phyloP scores from a whole-genome alignment of 1,140 invertebrate species.

The Archivesica marissinica region DNA sequence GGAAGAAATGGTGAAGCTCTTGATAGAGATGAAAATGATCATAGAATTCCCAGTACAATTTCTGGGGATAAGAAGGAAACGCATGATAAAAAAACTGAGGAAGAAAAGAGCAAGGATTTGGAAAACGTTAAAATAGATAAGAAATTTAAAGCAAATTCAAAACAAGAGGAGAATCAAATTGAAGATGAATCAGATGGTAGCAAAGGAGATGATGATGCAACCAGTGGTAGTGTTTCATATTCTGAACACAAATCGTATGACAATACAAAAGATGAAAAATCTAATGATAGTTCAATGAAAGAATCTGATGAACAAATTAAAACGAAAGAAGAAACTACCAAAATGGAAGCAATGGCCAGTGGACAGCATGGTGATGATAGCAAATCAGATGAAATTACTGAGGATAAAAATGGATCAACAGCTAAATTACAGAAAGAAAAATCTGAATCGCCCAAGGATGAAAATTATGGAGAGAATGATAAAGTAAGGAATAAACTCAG shows the following conservation, averaged over 20 bases:
- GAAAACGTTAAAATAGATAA: background rate
- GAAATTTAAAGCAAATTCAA: background rate
- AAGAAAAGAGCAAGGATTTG: background rate
- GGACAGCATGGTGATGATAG: background rate
- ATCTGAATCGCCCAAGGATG: background rate
- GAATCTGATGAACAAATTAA: background rate
- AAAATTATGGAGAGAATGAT: background rate
- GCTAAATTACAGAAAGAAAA: background rate
- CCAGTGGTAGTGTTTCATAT: background rate
- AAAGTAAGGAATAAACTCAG: constrained; percentile 27
- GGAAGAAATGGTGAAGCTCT: background rate
- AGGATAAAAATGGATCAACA: background rate
- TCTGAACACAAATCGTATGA: background rate
- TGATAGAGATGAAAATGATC: background rate
- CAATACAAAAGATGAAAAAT: background rate
- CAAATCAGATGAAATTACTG: background rate
- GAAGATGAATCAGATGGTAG: background rate
- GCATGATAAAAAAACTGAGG: background rate
- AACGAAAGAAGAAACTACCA: background rate
- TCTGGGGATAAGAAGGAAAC: background rate
- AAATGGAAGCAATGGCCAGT: background rate
- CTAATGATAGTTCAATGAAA: background rate
- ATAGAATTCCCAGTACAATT: constrained; percentile 19
- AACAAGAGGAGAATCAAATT: background rate
- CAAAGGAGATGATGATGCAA: background rate